Conservation (phyloP, 2,797 vertebrate species). For the Nasua narica region DNA sequence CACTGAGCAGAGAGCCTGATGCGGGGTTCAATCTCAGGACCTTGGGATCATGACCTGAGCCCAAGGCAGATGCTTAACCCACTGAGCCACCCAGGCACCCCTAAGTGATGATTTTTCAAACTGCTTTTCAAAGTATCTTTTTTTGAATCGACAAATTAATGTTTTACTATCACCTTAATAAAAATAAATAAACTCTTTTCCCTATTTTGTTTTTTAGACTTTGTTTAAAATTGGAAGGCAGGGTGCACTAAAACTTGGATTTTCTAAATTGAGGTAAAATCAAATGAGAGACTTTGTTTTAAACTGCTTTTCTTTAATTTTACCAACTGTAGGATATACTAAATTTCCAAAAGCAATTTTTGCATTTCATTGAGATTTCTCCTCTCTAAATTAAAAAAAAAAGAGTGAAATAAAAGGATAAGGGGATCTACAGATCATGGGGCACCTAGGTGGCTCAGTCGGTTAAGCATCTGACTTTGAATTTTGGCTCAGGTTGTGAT, state of each 20-base stretch:
- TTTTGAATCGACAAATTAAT: not conserved
- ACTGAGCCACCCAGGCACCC: not conserved
- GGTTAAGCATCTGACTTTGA: not conserved
- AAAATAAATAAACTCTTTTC: not conserved
- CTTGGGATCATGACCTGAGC: not conserved
- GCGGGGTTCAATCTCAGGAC: not conserved
- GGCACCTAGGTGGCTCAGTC: not conserved
- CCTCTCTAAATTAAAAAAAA: not conserved
- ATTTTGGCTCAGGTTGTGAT: not conserved
- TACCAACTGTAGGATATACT: not conserved
- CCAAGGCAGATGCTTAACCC: not conserved
- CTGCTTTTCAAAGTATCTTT: not conserved
- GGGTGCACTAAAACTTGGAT: not conserved
- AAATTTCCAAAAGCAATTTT: not conserved
- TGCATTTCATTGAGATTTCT: not conserved
- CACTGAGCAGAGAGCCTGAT: not conserved
- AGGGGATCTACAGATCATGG: not conserved
- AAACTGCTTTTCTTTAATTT: slow-evolving; percentile 13
- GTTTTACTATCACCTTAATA: not conserved
- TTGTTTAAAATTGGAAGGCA: not conserved
- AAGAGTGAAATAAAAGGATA: not conserved
- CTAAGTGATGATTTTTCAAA: not conserved
- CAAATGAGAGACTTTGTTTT: not conserved
- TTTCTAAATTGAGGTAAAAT: slow-evolving; percentile 18
- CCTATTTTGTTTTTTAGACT: not conserved